phyloP scores from a whole-genome alignment of 1,140 invertebrate genomes.

The Penaeus japonicus region DNA sequence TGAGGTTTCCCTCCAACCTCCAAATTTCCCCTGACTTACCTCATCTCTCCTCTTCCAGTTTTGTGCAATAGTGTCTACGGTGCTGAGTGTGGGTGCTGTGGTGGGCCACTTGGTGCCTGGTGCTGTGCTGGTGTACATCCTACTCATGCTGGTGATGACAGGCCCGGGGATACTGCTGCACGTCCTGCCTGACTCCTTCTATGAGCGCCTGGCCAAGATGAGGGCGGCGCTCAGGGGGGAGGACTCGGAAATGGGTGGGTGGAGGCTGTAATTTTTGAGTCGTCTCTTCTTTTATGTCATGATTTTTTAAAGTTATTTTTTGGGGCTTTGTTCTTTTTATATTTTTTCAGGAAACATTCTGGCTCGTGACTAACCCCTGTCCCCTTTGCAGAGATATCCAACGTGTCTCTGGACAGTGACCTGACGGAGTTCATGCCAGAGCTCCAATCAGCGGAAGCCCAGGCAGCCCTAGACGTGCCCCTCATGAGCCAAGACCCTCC shows the following conservation, averaged over 20 bases:
- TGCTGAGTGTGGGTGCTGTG: slow-evolving; percentile 39
- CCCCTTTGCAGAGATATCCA: slow-evolving; percentile 28
- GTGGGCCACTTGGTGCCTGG: slow-evolving; percentile 44
- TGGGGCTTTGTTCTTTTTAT: too few species aligned
- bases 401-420: slow-evolving; percentile 49
- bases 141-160: slow-evolving; percentile 40
- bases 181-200: slow-evolving; percentile 38
- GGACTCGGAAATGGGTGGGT: slow-evolving; percentile 36
- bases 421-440: slow-evolving; percentile 55
- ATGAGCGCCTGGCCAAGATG: slow-evolving; percentile 26
- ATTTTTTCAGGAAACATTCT: too few species aligned
- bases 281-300: neutral
- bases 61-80: slow-evolving; percentile 26
- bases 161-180: slow-evolving; percentile 36
- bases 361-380: too few species aligned
- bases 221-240: slow-evolving; percentile 38
- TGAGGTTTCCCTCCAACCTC: too few species aligned
- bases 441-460: slow-evolving; percentile 46
- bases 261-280: neutral
- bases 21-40: neutral
- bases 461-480: slow-evolving; percentile 54
- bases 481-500: slow-evolving; percentile 47
- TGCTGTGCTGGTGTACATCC: slow-evolving; percentile 32
- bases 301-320: neutral
- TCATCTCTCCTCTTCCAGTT: slow-evolving; percentile 22